phyloP scores from a whole-genome alignment of 2,888 invertebrate species.

The Lapara coniferarum region DNA sequence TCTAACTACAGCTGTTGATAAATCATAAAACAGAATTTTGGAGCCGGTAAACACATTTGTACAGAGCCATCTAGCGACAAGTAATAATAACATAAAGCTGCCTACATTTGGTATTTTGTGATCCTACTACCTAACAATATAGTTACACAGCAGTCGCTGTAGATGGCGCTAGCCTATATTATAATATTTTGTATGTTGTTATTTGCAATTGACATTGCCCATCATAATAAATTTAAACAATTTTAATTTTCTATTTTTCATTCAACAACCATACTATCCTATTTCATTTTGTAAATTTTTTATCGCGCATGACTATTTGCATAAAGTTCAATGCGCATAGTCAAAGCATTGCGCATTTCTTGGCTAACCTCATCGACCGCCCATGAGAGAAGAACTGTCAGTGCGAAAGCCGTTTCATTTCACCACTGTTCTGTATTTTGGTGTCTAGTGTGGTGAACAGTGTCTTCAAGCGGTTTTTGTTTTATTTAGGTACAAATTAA shows the following conservation, averaged over 20 bases:
- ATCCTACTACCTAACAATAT: background rate
- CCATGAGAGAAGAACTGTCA: constrained; percentile 62
- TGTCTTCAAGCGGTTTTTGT: constrained; percentile 64
- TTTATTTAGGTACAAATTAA: constrained; percentile 61
- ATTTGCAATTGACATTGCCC: no score
- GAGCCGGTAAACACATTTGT: no score
- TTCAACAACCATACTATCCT: background rate
- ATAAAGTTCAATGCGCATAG: constrained; percentile 78
- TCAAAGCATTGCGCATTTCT: constrained; percentile 82
- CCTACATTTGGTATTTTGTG: background rate
- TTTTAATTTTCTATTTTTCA: background rate
- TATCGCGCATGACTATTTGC: constrained; percentile 73
- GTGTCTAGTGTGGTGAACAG: constrained; percentile 75
- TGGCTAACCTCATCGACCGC: constrained; percentile 77
- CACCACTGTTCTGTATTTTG: constrained; percentile 72
- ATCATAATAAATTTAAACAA: background rate
- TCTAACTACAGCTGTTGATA: no score
- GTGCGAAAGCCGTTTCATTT: constrained; percentile 64
- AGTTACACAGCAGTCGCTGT: background rate
- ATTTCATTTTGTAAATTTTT: constrained; percentile 20
- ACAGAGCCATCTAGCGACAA: constrained; percentile 39
- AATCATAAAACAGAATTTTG: no score
- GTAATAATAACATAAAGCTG: constrained; percentile 34
- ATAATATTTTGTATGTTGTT: no score
- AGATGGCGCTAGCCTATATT: background rate